Conservation (phyloP, 1,140 invertebrate species). For the Diachasmimorpha longicaudata region DNA sequence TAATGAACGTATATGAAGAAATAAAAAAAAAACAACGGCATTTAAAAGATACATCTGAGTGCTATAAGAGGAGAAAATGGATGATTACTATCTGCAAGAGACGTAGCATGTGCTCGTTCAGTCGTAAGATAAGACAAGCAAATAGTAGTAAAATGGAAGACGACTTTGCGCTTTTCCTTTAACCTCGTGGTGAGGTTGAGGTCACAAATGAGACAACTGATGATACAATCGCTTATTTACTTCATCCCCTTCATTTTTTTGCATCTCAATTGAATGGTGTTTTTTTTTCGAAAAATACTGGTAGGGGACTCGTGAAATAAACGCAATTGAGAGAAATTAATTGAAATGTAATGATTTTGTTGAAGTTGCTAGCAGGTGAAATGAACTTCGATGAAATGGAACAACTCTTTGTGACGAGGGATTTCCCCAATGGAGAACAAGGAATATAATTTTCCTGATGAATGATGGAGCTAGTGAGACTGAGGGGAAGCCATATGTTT, state of each 20-base stretch:
- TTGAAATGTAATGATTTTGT: not conserved
- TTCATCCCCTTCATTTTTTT: not conserved
- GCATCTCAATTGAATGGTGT: not conserved
- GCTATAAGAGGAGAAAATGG: not conserved
- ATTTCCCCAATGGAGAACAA: conserved; percentile 12
- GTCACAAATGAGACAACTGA: not conserved
- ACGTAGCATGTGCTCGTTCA: not conserved
- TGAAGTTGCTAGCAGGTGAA: not conserved
- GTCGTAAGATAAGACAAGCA: not conserved
- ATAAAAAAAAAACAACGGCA: not conserved
- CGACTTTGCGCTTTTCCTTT: not conserved
- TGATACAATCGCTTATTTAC: not conserved
- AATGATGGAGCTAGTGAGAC: conserved; percentile 26
- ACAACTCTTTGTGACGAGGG: conserved; percentile 11
- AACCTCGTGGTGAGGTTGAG: not conserved
- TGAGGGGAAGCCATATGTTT: conserved; percentile 17
- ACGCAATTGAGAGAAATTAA: not conserved
- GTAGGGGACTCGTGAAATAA: too few species aligned
- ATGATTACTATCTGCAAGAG: not conserved
- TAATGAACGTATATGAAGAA: conserved; percentile 25
- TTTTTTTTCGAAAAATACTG: not conserved
- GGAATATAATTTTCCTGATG: conserved; percentile 14
- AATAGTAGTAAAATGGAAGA: not conserved
- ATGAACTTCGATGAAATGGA: conserved; percentile 11
- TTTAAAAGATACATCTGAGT: not conserved